A percentile compares a stretch with the other conserved stretches of the same genome.
Conservation (phyloP, 2,888 invertebrate genomes). For the Euzophera pinguis region DNA sequence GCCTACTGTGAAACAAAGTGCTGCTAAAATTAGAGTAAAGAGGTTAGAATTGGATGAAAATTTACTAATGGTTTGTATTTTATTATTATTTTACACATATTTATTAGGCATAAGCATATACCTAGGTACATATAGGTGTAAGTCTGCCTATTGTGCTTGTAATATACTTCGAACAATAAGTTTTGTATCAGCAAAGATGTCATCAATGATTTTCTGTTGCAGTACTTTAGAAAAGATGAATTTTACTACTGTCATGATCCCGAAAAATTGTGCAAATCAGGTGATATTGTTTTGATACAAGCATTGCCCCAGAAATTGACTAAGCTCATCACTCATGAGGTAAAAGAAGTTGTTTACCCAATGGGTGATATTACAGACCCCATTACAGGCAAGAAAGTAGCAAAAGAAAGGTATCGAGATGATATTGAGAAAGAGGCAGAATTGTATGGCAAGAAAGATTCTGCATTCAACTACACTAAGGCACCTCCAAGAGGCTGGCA, state of each 20-base stretch:
- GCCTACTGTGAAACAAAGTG: slow-evolving; percentile 87
- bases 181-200: too few species aligned
- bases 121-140: too few species aligned
- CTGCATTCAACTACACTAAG: slow-evolving; percentile 86
- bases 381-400: slow-evolving; percentile 88
- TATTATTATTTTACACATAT: background rate
- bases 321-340: slow-evolving; percentile 87
- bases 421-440: slow-evolving; percentile 83
- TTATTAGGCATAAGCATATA: too few species aligned
- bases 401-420: slow-evolving; percentile 86
- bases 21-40: slow-evolving; percentile 88
- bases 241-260: slow-evolving; percentile 90
- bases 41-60: slow-evolving; percentile 87
- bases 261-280: slow-evolving; percentile 86
- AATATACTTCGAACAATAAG: too few species aligned
- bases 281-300: slow-evolving; percentile 90
- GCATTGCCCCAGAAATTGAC: slow-evolving; percentile 86
- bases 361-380: slow-evolving; percentile 93
- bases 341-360: slow-evolving; percentile 89
- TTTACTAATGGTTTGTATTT: slow-evolving; percentile 84
- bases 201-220: slow-evolving; percentile 35
- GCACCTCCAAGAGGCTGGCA: slow-evolving; percentile 90
- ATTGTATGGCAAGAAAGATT: slow-evolving; percentile 84
- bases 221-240: slow-evolving; percentile 89
- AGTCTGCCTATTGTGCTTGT: too few species aligned